A percentile compares a stretch with the other conserved stretches of the same genome.
Conservation (phyloP, 1,140 invertebrate genomes). For the Armadillidium nasatum region DNA sequence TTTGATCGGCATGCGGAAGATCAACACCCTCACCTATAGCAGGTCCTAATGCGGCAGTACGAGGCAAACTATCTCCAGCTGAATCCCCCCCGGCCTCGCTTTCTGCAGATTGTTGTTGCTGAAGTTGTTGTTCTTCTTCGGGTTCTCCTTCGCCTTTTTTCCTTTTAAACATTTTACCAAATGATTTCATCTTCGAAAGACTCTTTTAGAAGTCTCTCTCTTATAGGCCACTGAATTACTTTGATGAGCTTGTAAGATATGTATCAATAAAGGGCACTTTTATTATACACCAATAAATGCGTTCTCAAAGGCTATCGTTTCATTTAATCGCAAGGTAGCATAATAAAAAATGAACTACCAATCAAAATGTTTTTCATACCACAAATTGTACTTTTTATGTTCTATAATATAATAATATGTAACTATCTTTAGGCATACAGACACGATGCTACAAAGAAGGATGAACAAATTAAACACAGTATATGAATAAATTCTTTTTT, state of each 20-base stretch:
- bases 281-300: not conserved
- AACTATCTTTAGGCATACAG: too few species aligned
- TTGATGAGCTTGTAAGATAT: too few species aligned
- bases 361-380: too few species aligned
- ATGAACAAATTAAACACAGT: too few species aligned
- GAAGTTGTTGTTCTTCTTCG: conserved; percentile 35
- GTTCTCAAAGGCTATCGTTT: too few species aligned
- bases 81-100: conserved; percentile 31
- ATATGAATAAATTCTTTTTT: too few species aligned
- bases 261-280: not conserved
- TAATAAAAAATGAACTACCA: too few species aligned
- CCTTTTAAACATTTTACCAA: conserved; percentile 38
- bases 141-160: conserved; percentile 34
- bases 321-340: too few species aligned
- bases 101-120: conserved; percentile 36
- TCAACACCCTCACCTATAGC: conserved; percentile 32
- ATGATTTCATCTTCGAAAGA: conserved; percentile 28
- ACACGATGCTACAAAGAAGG: too few species aligned
- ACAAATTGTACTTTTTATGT: too few species aligned
- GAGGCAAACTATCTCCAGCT: conserved; percentile 19
- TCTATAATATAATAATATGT: too few species aligned
- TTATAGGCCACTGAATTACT: not conserved
- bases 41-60: conserved; percentile 27
- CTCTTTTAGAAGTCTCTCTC: not conserved
- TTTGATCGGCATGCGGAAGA: conserved; percentile 34